Evolutionary conservation across 1,140 invertebrate genomes (phyloP), one percentile per base, ranked within the genome.

Genomic region (Drosophila prosaltans): DNA sequence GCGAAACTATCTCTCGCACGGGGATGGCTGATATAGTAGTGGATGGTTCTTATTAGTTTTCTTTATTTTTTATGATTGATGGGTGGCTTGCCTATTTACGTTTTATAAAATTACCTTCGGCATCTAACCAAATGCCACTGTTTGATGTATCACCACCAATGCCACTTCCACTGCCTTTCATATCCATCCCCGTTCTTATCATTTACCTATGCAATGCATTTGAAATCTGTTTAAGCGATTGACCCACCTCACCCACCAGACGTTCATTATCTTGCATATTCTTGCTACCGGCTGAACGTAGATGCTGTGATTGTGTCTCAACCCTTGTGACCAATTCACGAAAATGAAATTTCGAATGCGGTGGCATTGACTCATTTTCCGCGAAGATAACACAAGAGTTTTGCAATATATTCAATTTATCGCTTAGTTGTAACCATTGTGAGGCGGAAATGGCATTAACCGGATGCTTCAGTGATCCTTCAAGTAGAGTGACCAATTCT

Each of bases 271-370:
- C 95, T 61, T 94, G 93, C 72, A 95, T 93, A 92, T 96, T 95
- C 81, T 95, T 92, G 61, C 94, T 94, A 58, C 96, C 96, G 4
- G 96, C 95, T 1, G 95, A 95, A 54, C 96, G 94, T 64, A 97
- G 85, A 78, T 95, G 94, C 72, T 96, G 94, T 24, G 96, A 96
- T 90, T 98, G 96, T 2, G 94, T 94, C 90, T 98, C 97, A 26
- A 99, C 93, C 7, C 96, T 93, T 0, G 95, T 95, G 3, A 98
- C 94, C 63, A 98, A 93, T 90, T 98, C 97, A 8, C 97, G 95
- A 82, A 98, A 96, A 78, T 97, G 97, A 91, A 98, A 98, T 66
- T 97, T 96, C 30, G 96, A 95, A 86, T 97, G 97, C 16, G 97
- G 96, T 21, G 97, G 95, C 72, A 97, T 96, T 2, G 96, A 94